phyloP scores from a whole-genome alignment of 2,113 vertebrate genomes.

The Tichodroma muraria region DNA sequence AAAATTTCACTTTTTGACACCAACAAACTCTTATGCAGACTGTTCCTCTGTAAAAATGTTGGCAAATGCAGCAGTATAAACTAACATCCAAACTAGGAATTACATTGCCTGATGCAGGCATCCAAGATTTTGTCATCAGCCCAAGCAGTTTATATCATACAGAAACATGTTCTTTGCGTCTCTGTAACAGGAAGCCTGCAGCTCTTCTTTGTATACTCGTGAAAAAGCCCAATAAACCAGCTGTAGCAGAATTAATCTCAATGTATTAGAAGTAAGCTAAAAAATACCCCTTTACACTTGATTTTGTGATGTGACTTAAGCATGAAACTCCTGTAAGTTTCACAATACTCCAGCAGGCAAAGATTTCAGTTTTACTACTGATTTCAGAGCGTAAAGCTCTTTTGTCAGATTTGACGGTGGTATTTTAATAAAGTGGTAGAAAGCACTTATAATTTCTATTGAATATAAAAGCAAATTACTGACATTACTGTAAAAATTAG shows the following conservation, averaged over 20 bases:
- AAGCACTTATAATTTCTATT: background rate
- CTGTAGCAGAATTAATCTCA: background rate
- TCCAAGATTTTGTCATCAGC: background rate
- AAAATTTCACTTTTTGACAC: background rate
- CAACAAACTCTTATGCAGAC: background rate
- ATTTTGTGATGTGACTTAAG: background rate
- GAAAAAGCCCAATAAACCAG: background rate
- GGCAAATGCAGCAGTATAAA: background rate
- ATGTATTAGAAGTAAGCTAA: background rate
- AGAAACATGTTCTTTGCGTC: background rate
- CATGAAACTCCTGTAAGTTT: background rate
- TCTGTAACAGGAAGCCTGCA: background rate
- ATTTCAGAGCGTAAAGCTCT: background rate
- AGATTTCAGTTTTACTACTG: background rate
- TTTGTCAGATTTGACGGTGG: background rate
- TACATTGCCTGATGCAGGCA: fast-evolving
- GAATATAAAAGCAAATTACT: background rate
- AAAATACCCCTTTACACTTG: background rate
- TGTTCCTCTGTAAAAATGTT: fast-evolving
- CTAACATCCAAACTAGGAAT: background rate
- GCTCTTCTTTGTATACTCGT: background rate
- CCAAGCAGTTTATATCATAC: background rate
- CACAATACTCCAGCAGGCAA: background rate
- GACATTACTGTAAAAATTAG: background rate
- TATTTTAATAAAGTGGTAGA: background rate